Base-by-base conservation (phyloP, 2,797 vertebrate genomes). In the Pterois miles region DNA sequence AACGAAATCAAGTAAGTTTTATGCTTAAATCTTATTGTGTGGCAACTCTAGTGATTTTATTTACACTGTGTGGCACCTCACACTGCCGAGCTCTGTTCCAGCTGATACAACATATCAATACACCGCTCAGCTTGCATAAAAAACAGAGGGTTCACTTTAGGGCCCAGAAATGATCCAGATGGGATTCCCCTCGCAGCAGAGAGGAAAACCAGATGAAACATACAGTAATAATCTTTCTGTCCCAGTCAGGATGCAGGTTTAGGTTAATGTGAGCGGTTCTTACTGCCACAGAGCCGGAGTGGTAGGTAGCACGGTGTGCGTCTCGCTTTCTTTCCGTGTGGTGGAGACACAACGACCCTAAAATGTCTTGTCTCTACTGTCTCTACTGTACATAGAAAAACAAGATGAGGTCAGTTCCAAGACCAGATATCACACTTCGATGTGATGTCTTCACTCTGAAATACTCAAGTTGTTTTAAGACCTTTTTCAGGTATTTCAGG, bases 61-160 rank as follows among this genome's bases (percentile, higher is more conserved):
- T 27, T 33, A 53, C 8, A 43, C 20, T 6, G 43, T 20, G 67
- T 78, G 73, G 65, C 54, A 31, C 50, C 64, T 67, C 68, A 65
- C 65, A 58, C 57, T 40, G 58, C 60, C 59, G 54, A 72, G 71
- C 74, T 69, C 68, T 74, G 76, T 75, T 71, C 63, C 23, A 54
- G 36, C 59, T 59, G 56, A 75, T 31, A 74, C 53, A 72, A 74
- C 31, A 38, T 80, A n/a, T n/a, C 50, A 64, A 66, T 59, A 59
- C 13, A 43, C 82, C 67, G 48, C 67, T 76, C 38, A 60, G 65
- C 70, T 82, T 78, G 74, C 68, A 82, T 69, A 66, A 71, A 50
- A 60, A 36, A 70, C 69, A 73, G 34, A 59, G 53, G 27, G 4
- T 63, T 80, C 22, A 66, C 7, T n/a, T n/a, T n/a, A n/a, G n/a